Percentiles rank a stretch among this genome's conserved stretches.
Evolutionary conservation across 1,140 invertebrate genomes (phyloP).

Genomic region (Zeugodacus cucurbitae): DNA sequence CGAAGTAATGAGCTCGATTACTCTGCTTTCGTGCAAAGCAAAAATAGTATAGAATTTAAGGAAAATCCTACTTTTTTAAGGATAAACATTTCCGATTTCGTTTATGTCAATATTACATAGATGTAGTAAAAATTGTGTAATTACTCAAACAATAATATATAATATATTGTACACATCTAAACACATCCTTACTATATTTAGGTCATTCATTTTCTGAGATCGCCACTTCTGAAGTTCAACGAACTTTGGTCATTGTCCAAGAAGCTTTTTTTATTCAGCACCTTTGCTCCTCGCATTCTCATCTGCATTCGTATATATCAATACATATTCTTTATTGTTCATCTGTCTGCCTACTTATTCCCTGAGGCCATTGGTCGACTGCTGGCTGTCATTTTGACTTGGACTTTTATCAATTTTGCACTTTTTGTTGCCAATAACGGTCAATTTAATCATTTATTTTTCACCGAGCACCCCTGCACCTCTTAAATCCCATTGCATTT

Average conservation of each 20-base stretch:
- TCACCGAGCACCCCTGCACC: no score
- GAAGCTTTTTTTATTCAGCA: background rate
- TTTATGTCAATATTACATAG: background rate
- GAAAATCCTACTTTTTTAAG: no score
- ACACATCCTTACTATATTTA: background rate
- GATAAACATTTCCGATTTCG: no score
- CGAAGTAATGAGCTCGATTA: no score
- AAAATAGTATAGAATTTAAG: no score
- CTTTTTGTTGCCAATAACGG: background rate
- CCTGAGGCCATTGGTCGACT: background rate
- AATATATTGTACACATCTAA: background rate
- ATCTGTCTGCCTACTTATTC: background rate
- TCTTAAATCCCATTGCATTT: background rate
- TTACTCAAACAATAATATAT: no score
- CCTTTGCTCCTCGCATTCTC: background rate
- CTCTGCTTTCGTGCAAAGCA: no score
- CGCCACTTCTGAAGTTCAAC: background rate
- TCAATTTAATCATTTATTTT: no score
- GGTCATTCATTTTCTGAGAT: background rate
- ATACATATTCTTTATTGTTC: background rate
- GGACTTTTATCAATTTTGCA: conserved; percentile 29
- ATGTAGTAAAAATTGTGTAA: background rate
- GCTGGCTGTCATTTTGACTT: background rate
- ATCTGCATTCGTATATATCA: background rate
- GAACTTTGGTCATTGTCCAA: background rate